Conservation (phyloP, 2,888 invertebrate genomes). For the Pristionchus mayeri region DNA sequence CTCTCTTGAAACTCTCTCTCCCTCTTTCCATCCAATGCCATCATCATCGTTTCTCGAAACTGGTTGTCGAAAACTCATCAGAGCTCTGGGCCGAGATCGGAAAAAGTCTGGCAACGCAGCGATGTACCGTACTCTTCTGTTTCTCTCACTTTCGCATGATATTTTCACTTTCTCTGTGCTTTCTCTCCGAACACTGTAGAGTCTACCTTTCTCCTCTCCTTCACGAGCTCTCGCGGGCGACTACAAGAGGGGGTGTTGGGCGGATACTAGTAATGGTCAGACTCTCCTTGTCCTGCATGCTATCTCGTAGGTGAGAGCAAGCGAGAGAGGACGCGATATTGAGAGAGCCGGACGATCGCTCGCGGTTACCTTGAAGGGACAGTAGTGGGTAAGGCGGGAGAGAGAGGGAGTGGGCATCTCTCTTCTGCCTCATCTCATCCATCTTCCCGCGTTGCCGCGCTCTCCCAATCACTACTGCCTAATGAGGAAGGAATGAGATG, state of each 20-base stretch:
- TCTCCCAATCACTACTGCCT: no score
- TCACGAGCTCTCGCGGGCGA: no score
- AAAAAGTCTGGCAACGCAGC: neutral
- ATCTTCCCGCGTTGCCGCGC: neutral
- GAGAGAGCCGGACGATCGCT: no score
- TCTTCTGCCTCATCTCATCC: constrained; percentile 9
- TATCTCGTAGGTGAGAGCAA: no score
- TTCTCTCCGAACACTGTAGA: neutral
- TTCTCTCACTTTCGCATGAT: neutral
- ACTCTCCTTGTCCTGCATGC: neutral
- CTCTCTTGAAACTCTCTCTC: constrained; percentile 39
- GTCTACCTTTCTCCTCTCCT: neutral
- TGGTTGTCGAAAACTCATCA: constrained; percentile 33
- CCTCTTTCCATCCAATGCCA: constrained; percentile 20
- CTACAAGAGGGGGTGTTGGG: no score
- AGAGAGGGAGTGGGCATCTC: constrained; percentile 11
- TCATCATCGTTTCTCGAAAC: constrained; percentile 38
- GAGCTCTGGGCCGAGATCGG: neutral
- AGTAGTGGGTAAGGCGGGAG: constrained; percentile 10
- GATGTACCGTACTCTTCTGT: neutral
- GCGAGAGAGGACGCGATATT: no score
- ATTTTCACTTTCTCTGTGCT: neutral
- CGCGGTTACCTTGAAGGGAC: constrained; percentile 39
- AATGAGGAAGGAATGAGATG: no score
- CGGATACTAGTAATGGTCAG: no score